Evolutionary conservation across 2,888 invertebrate species (phyloP), one percentile per base, ranked within the genome.

Genomic region (Glyphotaelius pellucidus): DNA sequence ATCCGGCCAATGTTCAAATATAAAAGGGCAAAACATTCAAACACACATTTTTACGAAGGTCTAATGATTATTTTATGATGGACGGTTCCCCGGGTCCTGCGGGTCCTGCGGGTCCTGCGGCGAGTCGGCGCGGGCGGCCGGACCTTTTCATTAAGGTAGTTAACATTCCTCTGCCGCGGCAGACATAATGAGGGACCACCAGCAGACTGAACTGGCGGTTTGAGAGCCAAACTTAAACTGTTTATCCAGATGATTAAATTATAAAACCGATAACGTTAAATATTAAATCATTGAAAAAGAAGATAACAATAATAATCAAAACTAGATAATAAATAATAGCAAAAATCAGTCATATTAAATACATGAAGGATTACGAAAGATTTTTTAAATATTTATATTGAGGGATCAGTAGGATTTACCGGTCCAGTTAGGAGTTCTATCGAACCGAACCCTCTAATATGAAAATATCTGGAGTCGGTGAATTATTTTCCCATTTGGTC

Each of bases 71-170:
- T 32, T 81, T 32, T 32, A 32, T 81, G 31, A 81, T 25, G 67
- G 67, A 67, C 67, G 31, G 15, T 35, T 79, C 88, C 30, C 35
- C 2, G 67, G 4, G n/a, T n/a, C n/a, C 31, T 88, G 38, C 85
- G 35, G 85, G 35, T 85, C 38, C 30, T 67, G 1, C 35, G 35
- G 35, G 35, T 35, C 35, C 35, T 35, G 3, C 35, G n/a, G n/a
- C n/a, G n/a, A n/a, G n/a, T n/a, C 38, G 3, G 32, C 32, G 4
- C 30, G 15, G 35, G 67, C 67, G 88, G 25, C 35, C 79, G 32
- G 19, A 88, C 88, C 88, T 79, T 88, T 88, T 88, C 88, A 88
- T 88, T 88, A 88, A 88, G 88, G 79, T 31, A 32, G 88, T 88
- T 88, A 88, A 88, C 67, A 88, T 88, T 88, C 88, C 32, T 79